These are phyloP conservation scores for Crypturellus tataupa DNA, from an alignment of 2,797 vertebrate species.

Conservation along the genomic window DNA sequence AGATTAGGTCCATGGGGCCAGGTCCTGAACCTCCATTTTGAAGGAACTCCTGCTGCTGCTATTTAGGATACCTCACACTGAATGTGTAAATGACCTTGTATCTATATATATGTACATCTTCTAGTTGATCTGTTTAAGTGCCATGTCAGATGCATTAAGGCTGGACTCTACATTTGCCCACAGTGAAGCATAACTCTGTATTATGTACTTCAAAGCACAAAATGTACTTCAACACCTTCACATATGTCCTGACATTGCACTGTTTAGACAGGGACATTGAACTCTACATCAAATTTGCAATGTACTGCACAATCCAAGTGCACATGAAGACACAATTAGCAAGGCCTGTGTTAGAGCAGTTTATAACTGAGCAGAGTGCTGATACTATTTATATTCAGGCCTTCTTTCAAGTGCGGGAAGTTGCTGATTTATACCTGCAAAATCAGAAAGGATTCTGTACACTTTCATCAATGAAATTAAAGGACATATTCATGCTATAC, in stretches of 20 bases:
- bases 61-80: not conserved
- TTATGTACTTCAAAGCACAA: not conserved
- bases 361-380: not conserved
- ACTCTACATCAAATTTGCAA: not conserved
- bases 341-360: not conserved
- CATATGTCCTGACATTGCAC: accelerated
- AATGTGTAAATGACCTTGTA: accelerated
- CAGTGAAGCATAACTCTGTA: not conserved
- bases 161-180: accelerated
- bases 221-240: not conserved
- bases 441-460: not conserved
- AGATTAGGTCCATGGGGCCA: not conserved
- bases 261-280: not conserved
- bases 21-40: not conserved
- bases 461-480: not conserved
- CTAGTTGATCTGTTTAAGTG: not conserved
- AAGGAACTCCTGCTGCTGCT: not conserved
- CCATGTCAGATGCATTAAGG: not conserved
- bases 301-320: not conserved
- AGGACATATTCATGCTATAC: not conserved
- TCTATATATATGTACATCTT: accelerated
- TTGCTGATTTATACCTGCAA: not conserved
- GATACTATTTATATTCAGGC: not conserved
- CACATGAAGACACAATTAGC: not conserved
- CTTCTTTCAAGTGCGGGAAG: not conserved